Evolutionary conservation across 2,113 vertebrate genomes (phyloP), one percentile per base, ranked within the genome.

Genomic region (Hemiprocne comata): DNA sequence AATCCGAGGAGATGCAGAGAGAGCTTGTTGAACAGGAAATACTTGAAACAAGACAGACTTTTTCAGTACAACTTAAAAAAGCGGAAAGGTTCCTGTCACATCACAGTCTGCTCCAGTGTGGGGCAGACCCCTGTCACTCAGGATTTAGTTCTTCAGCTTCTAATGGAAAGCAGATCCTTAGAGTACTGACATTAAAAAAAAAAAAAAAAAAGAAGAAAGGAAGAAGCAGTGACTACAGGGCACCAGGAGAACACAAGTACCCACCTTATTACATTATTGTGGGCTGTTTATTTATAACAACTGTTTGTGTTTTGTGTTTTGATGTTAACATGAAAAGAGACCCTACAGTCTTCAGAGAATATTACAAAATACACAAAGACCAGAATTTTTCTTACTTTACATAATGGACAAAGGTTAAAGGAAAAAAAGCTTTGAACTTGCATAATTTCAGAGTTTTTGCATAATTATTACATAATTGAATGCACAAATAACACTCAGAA

Each of bases 391-490:
- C 24, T 76, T 87, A 51, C 19, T 87, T 88, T 90, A 67, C 33
- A 57, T 64, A 75, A 55, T 24, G 21, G 48, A 76, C 38, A 88
- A 84, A 86, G 69, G 42, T 74, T 95, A 86, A 86, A 94, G 85
- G 85, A 89, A 48, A 93, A 96, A 81, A 40, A 74, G 26, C 51
- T 80, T 86, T 90, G 51, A 88, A 91, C 55, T 76, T 82, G 60
- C 88, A 92, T 93, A 73, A 88, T 93, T 93, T 91, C 60, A 64
- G 15, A 13, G 7, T 85, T 86, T 95, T 88, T 93, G 38, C 53
- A 84, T 94, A 86, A 86, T 89, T 92, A 73, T 83, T 89, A 60
- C 48, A 62, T 96, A 79, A 92, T 93, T 80, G 61, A 95, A 40
- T 77, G 26, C 60, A 93, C 18, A 87, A 85, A 82, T 89, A 95